Conservation (phyloP, 2,797 vertebrate species). For the Aeoliscus strigatus region DNA sequence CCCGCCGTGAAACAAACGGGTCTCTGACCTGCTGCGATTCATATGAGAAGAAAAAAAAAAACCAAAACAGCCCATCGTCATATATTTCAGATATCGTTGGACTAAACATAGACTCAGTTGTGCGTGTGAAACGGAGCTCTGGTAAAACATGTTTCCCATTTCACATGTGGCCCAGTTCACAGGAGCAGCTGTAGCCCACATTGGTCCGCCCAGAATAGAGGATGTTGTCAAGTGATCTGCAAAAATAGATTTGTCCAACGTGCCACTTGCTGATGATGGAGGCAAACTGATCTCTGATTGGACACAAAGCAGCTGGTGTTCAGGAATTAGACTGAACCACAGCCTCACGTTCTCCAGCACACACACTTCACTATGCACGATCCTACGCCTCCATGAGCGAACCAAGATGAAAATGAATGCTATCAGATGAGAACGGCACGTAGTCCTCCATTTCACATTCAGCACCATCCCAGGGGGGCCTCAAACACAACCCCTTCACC, state of each 20-base stretch:
- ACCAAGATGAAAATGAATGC: slow-evolving; percentile 52
- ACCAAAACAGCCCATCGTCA: background rate
- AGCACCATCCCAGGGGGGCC: background rate
- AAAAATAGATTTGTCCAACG: slow-evolving; percentile 65
- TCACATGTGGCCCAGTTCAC: slow-evolving; percentile 37
- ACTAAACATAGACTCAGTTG: background rate
- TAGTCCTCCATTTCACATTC: slow-evolving; percentile 12
- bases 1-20: slow-evolving; percentile 5
- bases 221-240: slow-evolving; percentile 45
- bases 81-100: background rate
- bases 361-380: slow-evolving; percentile 35
- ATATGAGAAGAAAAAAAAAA: background rate
- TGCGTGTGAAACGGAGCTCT: slow-evolving; percentile 1
- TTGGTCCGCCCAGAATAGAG: slow-evolving; percentile 59
- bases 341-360: slow-evolving; percentile 6
- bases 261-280: slow-evolving; percentile 30
- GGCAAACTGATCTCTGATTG: slow-evolving; percentile 1
- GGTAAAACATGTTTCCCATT: slow-evolving; percentile 9
- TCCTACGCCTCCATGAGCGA: slow-evolving; percentile 24
- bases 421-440: slow-evolving; percentile 32
- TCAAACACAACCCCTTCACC: too few relatives aligned
- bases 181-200: slow-evolving; percentile 66
- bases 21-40: background rate
- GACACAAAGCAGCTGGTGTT: slow-evolving; percentile 15
- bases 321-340: slow-evolving; percentile 3